Conservation (phyloP, 2,888 invertebrate species). For the Andricus curvator region DNA sequence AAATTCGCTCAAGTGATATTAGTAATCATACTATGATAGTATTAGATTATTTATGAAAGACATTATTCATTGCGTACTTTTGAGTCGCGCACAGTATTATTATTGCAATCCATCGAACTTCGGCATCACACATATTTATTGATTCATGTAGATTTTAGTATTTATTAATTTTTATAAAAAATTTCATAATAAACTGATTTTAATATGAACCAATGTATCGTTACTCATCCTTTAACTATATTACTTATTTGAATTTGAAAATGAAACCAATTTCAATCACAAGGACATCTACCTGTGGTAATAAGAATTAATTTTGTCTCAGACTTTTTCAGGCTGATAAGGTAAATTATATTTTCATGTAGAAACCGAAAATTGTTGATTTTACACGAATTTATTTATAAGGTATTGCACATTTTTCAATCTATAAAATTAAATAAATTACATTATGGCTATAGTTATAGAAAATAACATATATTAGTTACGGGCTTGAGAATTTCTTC, state of each 20-base stretch:
- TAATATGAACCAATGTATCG: conserved; percentile 44
- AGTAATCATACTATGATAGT: conserved; percentile 35
- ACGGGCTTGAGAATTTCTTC: not conserved
- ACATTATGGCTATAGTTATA: no score
- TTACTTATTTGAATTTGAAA: not conserved
- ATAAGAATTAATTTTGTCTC: not conserved
- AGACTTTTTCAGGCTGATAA: not conserved
- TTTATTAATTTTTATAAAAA: conserved; percentile 62
- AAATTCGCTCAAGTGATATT: conserved; percentile 32
- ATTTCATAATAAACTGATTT: conserved; percentile 52
- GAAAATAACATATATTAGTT: not conserved
- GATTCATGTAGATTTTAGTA: conserved; percentile 51
- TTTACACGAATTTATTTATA: no score
- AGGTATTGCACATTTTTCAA: no score
- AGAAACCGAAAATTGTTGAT: not conserved
- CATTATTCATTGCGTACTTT: conserved; percentile 53
- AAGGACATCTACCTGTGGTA: not conserved
- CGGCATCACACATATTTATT: conserved; percentile 46
- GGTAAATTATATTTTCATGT: not conserved
- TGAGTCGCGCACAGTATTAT: conserved; percentile 64
- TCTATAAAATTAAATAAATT: no score
- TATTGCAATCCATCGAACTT: conserved; percentile 3
- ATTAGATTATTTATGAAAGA: conserved; percentile 61
- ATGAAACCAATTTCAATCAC: not conserved
- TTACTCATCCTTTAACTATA: conserved; percentile 2